Evolutionary conservation across 2,888 invertebrate genomes (phyloP).

Genomic region (Heliconius erato): DNA sequence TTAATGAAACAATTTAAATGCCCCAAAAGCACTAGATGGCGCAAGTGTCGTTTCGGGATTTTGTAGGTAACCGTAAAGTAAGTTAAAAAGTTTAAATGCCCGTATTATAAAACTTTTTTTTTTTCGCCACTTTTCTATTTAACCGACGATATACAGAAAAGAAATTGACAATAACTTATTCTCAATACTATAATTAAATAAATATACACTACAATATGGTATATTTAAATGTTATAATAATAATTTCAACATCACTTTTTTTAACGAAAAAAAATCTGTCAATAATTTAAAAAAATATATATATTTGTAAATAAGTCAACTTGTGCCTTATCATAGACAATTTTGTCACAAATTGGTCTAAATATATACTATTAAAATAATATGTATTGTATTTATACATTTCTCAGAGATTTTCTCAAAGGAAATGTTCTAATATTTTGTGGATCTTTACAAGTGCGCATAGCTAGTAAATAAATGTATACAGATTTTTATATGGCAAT

Average conservation of each 20-base stretch:
- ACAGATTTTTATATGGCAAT: not conserved
- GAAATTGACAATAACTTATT: conserved; percentile 4
- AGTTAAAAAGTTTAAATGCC: too few relatives aligned
- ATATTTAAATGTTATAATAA: conserved; percentile 4
- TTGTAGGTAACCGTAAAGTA: too few relatives aligned
- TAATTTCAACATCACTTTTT: not conserved
- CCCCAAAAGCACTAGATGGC: too few relatives aligned
- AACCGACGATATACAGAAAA: not conserved
- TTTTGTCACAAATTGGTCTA: conserved; percentile 37
- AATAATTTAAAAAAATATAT: not conserved
- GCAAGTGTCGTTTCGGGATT: too few relatives aligned
- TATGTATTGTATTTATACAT: conserved; percentile 51
- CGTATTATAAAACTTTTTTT: too few relatives aligned
- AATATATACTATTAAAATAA: conserved; percentile 11
- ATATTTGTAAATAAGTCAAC: conserved; percentile 39
- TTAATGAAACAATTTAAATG: too few relatives aligned
- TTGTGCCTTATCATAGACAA: conserved; percentile 45
- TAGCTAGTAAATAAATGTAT: not conserved
- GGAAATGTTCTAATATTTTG: conserved; percentile 13
- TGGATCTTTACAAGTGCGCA: conserved; percentile 24
- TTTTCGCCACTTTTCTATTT: too few relatives aligned
- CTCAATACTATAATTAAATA: not conserved
- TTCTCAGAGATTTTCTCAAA: conserved; percentile 38
- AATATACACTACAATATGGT: not conserved
- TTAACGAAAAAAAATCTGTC: too few relatives aligned